Conservation (phyloP, 2,113 vertebrate genomes). For the Trichechus manatus region DNA sequence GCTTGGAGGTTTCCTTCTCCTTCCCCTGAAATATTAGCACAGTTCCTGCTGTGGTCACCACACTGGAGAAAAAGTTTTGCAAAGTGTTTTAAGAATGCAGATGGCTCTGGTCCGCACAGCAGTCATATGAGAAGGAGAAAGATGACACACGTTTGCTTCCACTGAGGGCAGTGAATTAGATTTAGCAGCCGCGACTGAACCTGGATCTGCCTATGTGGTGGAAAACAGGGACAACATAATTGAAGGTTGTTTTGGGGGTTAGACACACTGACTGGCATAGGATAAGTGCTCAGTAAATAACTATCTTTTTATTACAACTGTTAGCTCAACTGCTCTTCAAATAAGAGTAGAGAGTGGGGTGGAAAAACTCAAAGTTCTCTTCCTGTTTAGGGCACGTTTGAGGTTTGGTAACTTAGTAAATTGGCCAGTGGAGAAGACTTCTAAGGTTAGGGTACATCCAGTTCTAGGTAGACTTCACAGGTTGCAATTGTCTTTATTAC, state of each 20-base stretch:
- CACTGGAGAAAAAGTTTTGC: fast-evolving
- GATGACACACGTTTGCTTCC: fast-evolving
- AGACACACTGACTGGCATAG: not conserved
- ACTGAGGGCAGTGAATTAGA: not conserved
- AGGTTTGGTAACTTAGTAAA: not conserved
- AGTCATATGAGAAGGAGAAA: not conserved
- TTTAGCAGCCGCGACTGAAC: too few relatives aligned
- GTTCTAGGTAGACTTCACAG: too few relatives aligned
- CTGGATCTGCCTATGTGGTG: fast-evolving
- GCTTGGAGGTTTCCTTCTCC: fast-evolving
- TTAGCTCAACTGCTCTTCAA: fast-evolving
- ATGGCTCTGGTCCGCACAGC: not conserved
- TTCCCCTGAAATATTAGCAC: not conserved
- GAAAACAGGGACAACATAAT: too few relatives aligned
- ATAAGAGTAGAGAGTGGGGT: too few relatives aligned
- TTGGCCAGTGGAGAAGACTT: too few relatives aligned
- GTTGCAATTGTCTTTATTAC: fast-evolving
- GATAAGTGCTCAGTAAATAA: not conserved
- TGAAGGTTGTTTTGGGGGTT: not conserved
- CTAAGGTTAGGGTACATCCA: fast-evolving
- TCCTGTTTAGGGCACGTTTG: fast-evolving
- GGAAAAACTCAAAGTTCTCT: not conserved
- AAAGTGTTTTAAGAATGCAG: not conserved
- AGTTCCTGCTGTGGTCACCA: too few relatives aligned
- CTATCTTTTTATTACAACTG: fast-evolving